Evolutionary conservation across 2,113 vertebrate species (phyloP).

Genomic region (Vanacampus margaritifer): DNA sequence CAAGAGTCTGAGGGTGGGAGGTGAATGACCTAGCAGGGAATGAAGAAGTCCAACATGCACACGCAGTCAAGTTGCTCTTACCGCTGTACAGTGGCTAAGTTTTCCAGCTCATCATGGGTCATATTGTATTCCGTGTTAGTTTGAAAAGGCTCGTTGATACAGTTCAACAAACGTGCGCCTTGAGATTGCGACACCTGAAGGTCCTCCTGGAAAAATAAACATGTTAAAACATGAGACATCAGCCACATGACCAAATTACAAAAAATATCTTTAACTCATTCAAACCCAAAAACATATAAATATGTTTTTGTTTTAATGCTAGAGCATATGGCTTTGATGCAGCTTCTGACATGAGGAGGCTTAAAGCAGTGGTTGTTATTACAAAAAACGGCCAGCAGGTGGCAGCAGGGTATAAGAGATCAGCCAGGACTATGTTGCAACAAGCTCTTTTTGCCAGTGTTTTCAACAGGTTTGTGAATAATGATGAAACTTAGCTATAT

Average conservation of each 20-base stretch:
- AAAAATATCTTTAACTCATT: too few relatives aligned
- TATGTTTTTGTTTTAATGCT: too few relatives aligned
- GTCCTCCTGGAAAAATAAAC: constrained; percentile 74
- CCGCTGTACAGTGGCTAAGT: constrained; percentile 88
- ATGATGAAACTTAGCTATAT: too few relatives aligned
- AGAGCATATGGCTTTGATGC: too few relatives aligned
- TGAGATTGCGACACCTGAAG: constrained; percentile 82
- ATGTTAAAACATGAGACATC: background rate
- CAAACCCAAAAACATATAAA: too few relatives aligned
- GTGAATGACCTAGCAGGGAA: background rate
- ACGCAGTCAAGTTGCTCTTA: constrained; percentile 43
- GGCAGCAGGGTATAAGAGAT: too few relatives aligned
- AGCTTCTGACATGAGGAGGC: too few relatives aligned
- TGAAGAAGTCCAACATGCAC: background rate
- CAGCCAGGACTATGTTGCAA: too few relatives aligned
- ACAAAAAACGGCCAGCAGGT: too few relatives aligned
- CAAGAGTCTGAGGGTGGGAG: constrained; percentile 75
- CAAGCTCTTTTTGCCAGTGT: too few relatives aligned
- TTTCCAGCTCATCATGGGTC: constrained; percentile 88
- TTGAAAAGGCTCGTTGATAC: constrained; percentile 80
- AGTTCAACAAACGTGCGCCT: constrained; percentile 78
- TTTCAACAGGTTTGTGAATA: too few relatives aligned
- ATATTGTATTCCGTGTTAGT: constrained; percentile 79
- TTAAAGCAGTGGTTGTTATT: too few relatives aligned
- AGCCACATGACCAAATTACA: background rate